Conservation (phyloP, 2,113 vertebrate genomes). For the Ictidomys tridecemlineatus region DNA sequence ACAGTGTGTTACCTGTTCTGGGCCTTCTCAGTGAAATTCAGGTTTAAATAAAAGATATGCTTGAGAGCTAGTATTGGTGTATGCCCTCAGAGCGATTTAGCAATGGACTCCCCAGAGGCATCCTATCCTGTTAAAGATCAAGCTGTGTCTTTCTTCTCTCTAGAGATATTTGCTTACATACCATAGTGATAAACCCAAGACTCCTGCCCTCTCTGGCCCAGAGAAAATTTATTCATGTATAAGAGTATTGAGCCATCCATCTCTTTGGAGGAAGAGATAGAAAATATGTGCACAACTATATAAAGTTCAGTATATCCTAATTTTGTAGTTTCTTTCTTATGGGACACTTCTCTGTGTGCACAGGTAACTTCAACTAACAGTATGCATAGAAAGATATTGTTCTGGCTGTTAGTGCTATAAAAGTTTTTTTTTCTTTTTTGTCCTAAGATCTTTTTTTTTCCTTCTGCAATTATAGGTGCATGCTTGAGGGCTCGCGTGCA, state of each 20-base stretch:
- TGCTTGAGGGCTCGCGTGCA: fast-evolving
- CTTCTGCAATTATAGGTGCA: neutral
- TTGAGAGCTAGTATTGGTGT: neutral
- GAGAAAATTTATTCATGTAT: neutral
- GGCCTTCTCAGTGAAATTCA: neutral
- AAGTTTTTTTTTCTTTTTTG: neutral
- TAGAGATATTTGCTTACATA: neutral
- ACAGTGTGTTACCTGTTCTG: neutral
- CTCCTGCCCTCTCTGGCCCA: fast-evolving
- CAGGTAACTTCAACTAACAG: neutral
- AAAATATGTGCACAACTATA: neutral
- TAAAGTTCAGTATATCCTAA: neutral
- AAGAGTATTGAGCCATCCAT: neutral
- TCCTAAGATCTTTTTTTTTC: neutral
- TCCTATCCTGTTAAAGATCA: neutral
- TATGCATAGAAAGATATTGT: neutral
- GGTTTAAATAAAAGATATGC: neutral
- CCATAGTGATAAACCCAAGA: neutral
- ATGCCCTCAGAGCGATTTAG: neutral
- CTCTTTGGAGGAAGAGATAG: neutral
- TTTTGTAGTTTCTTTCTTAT: neutral
- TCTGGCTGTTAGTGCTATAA: neutral
- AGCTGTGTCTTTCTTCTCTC: neutral
- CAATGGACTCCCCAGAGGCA: neutral
- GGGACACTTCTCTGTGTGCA: neutral